Evolutionary conservation across 2,113 vertebrate species (phyloP), one percentile per base, ranked within the genome.

Genomic region (Chaenocephalus aceratus): DNA sequence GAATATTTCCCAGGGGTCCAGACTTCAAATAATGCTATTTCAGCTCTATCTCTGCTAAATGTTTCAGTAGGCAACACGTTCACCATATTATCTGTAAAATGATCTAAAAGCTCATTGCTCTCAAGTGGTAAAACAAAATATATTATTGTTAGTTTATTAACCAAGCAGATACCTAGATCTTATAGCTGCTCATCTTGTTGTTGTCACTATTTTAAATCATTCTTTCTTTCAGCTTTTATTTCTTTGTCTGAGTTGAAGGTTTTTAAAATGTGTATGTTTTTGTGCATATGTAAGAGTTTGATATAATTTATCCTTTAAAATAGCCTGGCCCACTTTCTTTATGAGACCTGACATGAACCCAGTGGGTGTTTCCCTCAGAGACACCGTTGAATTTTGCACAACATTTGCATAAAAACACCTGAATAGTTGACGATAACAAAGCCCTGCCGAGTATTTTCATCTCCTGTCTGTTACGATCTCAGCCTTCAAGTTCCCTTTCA

Each of bases 351-450:
- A 34, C 56, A 66, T 41, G 36, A 41, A 41, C 36, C 36, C 6
- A 30, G 26, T 30, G 8, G 26, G 54, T 69, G 26, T 48, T 72
- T 60, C 6, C n/a, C 3, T 4, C 61, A 45, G 60, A 46, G 72
- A 21, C 30, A 52, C 23, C 45, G 36, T 57, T 34, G 45, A 48
- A 5, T 64, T 41, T 53, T 26, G 23, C 26, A 64, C 59, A 53
- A 69, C 73, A 70, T 58, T 53, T 10, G 21, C 69, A 73, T 67
- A 44, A 65, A 16, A 78, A 70, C 58, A 36, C 14, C 52, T 34
- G 53, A 83, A 63, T 80, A 68, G 58, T 48, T 53, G 60, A 63
- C 66, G 73, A 73, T 52, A 64, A 88, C 61, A 73, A 81, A 79
- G 63, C 49, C 65, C 1, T 23, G 65, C 34, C 13, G 15, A 63